A percentile compares a stretch with the other conserved stretches of the same genome.
Evolutionary conservation across 2,888 invertebrate genomes (phyloP).

Genomic region (Ornithoptera priamus): DNA sequence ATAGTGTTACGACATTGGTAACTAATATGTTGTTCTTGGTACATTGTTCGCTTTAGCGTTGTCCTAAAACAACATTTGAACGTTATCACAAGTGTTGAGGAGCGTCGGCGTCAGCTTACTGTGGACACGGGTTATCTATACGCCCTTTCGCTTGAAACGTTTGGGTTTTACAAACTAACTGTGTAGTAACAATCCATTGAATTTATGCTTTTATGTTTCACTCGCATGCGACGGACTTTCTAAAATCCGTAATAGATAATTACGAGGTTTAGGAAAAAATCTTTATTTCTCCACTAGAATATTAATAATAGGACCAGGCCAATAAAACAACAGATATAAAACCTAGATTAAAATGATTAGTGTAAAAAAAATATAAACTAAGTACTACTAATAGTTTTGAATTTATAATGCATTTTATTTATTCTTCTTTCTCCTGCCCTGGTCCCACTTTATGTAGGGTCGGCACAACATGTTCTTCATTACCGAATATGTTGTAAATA

Average conservation of each 20-base stretch:
- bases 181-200: conserved; percentile 24
- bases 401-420: no score
- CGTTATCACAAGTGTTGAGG: conserved; percentile 42
- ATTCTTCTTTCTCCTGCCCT: no score
- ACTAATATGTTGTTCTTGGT: conserved; percentile 58
- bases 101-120: conserved; percentile 35
- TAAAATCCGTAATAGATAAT: background rate
- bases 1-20: conserved; percentile 46
- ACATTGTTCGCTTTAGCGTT: conserved; percentile 47
- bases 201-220: conserved; percentile 25
- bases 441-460: no score
- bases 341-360: no score
- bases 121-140: conserved; percentile 31
- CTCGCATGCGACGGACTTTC: background rate
- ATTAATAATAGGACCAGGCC: no score
- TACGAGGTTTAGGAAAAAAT: no score
- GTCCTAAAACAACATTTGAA: conserved; percentile 61
- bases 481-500: no score
- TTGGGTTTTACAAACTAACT: conserved; percentile 38
- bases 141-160: conserved; percentile 36
- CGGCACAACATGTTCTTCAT: no score
- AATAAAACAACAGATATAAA: no score
- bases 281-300: no score
- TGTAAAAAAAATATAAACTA: no score
- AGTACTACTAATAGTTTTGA: no score